Conservation (phyloP, 2,113 vertebrate species). For the Trinectes maculatus region DNA sequence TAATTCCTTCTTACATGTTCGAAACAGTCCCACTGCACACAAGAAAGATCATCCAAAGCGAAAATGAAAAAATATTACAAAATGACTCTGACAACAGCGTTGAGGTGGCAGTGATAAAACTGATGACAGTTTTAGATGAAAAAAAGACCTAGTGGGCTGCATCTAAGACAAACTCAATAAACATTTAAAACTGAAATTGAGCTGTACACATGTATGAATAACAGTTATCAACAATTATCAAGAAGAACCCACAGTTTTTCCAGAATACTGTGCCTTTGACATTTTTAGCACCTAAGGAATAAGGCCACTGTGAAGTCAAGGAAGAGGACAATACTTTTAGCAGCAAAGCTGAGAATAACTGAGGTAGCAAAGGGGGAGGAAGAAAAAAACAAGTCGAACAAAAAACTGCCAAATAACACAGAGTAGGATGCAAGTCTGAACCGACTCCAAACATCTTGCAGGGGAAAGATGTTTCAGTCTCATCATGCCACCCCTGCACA, state of each 20-base stretch:
- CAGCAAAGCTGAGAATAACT: constrained; percentile 32
- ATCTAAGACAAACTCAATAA: constrained; percentile 33
- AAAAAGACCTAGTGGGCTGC: constrained; percentile 1
- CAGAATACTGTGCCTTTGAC: neutral
- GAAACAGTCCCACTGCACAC: constrained; percentile 21
- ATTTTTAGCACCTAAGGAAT: constrained; percentile 17
- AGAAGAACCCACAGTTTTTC: neutral
- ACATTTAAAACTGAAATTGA: constrained; percentile 6
- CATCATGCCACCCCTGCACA: neutral
- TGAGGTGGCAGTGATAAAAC: constrained; percentile 25
- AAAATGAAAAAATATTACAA: neutral
- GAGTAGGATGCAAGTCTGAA: neutral
- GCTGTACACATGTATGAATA: constrained; percentile 6
- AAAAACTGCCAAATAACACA: neutral
- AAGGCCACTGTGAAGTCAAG: constrained; percentile 43
- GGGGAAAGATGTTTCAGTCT: neutral
- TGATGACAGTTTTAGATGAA: neutral
- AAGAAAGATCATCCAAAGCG: constrained; percentile 13
- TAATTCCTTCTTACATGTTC: neutral
- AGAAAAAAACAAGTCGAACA: neutral
- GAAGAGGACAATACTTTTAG: constrained; percentile 21
- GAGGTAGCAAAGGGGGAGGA: constrained; percentile 49
- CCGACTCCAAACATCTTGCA: neutral
- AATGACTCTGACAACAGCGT: neutral
- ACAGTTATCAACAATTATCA: neutral